Base-by-base conservation (phyloP, 2,113 vertebrate species). In the Heterotis niloticus region DNA sequence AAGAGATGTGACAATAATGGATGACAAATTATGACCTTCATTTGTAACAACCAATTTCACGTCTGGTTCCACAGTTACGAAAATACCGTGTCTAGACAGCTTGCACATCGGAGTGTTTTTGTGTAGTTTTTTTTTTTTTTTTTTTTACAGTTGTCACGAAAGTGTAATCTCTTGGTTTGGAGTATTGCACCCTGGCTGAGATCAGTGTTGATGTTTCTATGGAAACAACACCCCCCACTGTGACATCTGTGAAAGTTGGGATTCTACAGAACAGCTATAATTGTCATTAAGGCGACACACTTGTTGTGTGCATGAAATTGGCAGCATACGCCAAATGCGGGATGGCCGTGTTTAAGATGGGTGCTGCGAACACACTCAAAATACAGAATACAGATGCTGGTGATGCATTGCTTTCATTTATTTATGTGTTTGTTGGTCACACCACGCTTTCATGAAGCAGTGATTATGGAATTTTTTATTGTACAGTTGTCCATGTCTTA, bases 161-260 rank as follows among this genome's bases (percentile, higher is more conserved):
- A 77, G 16, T 64, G 64, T 34, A 24, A 18, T 20, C 62, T 44
- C 28, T 52, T 23, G 29, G 60, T 13, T 64, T 44, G 20, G 64
- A 17, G 62, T 62, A 29, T 34, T 54, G 62, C 62, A 24, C 34
- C 20, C 62, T 23, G 20, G 62, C 34, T 54, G 18, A 44, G 29
- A 17, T 23, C 34, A 64, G 51, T 65, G 60, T 73, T 44, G 71
- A 64, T 24, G 70, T 79, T 80, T 75, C 78, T 67, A 80, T 80
- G 78, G 78, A 75, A 75, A 80, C 78, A 20, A 54, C 52, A 80
- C 60, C 51, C 75, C 74, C 59, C n/a, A 44, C 59, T 64, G 67
- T 79, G 78, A 62, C 29, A 79, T 72, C 68, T 64, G 57, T 59
- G 59, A 75, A 60, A 75, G 72, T 75, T 75, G 23, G 69, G 29